A percentile compares a stretch with the other conserved stretches of the same genome.
Conservation (phyloP, 2,888 invertebrate genomes). For the Melanophora roralis region DNA sequence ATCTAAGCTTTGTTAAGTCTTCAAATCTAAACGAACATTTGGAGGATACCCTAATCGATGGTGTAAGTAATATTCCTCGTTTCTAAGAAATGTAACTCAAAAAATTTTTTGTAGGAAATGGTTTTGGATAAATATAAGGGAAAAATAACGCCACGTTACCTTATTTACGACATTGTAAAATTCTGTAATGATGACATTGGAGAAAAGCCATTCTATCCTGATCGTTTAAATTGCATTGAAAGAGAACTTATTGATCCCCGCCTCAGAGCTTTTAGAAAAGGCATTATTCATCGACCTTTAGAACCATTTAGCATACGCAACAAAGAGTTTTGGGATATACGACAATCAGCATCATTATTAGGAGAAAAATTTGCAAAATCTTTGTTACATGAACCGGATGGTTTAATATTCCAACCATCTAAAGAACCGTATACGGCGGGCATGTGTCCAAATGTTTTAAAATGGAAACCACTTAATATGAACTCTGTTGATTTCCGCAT, state of each 20-base stretch:
- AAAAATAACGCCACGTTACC: conserved; percentile 88
- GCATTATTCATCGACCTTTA: conserved; percentile 83
- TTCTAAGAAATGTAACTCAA: too few relatives aligned
- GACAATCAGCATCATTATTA: conserved; percentile 83
- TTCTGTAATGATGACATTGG: conserved; percentile 88
- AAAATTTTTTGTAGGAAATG: conserved; percentile 86
- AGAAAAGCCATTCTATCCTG: conserved; percentile 85
- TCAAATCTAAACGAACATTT: conserved; percentile 85
- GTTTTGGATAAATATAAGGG: conserved; percentile 91
- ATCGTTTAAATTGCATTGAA: conserved; percentile 87
- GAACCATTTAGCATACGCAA: conserved; percentile 95
- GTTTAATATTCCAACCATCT: conserved; percentile 97
- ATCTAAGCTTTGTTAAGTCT: conserved; percentile 87
- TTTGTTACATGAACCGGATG: conserved; percentile 96
- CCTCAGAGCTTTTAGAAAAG: conserved; percentile 85
- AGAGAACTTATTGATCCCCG: conserved; percentile 83
- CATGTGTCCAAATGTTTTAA: conserved; percentile 89
- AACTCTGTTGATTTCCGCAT: conserved; percentile 98
- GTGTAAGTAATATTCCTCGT: conserved; percentile 81
- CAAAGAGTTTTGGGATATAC: conserved; percentile 94
- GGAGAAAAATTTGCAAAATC: conserved; percentile 91
- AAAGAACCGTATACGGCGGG: conserved; percentile 91
- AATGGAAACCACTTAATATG: conserved; percentile 97
- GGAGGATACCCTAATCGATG: conserved; percentile 91
- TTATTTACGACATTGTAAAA: conserved; percentile 95